Conservation (phyloP, 2,888 invertebrate genomes). For the Campaea margaritaria region DNA sequence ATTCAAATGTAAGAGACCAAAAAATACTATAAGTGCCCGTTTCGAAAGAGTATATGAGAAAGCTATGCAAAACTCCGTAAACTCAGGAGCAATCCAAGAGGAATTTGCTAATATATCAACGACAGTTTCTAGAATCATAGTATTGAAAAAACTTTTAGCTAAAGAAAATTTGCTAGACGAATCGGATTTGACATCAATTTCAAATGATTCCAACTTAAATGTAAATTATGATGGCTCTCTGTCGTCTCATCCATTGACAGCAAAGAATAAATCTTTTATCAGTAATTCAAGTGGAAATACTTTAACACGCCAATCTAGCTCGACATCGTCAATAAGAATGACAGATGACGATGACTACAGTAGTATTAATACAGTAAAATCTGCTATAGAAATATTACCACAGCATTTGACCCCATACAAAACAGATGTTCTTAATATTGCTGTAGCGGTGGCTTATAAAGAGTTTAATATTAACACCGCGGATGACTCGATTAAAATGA, state of each 20-base stretch:
- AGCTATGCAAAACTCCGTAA: slow-evolving; percentile 40
- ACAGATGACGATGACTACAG: slow-evolving; percentile 35
- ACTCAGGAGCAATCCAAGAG: slow-evolving; percentile 38
- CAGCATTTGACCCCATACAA: slow-evolving; percentile 47
- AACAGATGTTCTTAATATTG: slow-evolving; percentile 57
- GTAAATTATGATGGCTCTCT: slow-evolving; percentile 42
- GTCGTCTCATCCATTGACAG: slow-evolving; percentile 43
- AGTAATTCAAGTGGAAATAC: slow-evolving; percentile 60
- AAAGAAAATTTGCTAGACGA: slow-evolving; percentile 59
- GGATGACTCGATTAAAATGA: slow-evolving; percentile 26
- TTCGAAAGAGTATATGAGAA: slow-evolving; percentile 50
- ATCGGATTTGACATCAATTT: slow-evolving; percentile 27
- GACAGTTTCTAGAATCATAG: slow-evolving; percentile 49
- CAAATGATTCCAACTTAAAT: slow-evolving; percentile 30
- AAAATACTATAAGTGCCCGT: slow-evolving; percentile 39
- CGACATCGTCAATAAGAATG: slow-evolving; percentile 36
- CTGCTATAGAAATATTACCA: slow-evolving; percentile 39
- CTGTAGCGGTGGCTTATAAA: slow-evolving; percentile 58
- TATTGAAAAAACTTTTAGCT: slow-evolving; percentile 56
- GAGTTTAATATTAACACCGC: slow-evolving; percentile 32
- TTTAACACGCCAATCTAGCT: slow-evolving; percentile 46
- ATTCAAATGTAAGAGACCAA: slow-evolving; percentile 40
- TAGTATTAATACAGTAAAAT: slow-evolving; percentile 37
- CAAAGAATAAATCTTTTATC: slow-evolving; percentile 42
- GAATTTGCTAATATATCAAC: slow-evolving; percentile 42